Conservation (phyloP, 1,140 invertebrate species). For the Pseudobourletiella spinata region DNA sequence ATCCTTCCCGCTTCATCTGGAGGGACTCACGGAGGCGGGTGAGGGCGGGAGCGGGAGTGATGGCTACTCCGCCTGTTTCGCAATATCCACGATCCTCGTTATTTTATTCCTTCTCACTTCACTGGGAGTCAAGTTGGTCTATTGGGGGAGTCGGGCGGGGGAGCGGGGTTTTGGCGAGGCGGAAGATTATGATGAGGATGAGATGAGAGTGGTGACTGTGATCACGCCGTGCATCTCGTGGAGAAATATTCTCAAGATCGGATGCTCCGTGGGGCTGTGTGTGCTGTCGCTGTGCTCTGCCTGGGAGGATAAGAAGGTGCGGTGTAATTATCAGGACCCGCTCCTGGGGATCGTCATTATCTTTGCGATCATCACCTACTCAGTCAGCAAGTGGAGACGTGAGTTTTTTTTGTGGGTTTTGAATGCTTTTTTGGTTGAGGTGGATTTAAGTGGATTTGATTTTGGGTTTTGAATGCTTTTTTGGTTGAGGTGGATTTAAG, state of each 20-base stretch:
- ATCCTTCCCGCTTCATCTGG: conserved; percentile 24
- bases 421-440: too few relatives aligned
- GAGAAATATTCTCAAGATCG: conserved; percentile 24
- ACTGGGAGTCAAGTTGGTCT: conserved; percentile 9
- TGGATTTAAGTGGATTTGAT: not conserved
- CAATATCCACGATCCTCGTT: conserved; percentile 12
- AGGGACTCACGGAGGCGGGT: conserved; percentile 7
- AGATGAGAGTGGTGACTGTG: too few relatives aligned
- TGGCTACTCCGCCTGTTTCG: conserved; percentile 25
- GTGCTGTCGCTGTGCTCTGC: conserved; percentile 35
- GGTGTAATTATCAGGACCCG: conserved; percentile 53
- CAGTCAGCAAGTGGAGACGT: conserved; percentile 53
- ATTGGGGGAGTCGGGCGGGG: not conserved
- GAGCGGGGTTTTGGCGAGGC: not conserved
- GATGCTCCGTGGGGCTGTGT: conserved; percentile 30
- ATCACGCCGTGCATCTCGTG: conserved; percentile 23
- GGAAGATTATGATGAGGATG: not conserved
- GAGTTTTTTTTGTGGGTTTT: too few relatives aligned
- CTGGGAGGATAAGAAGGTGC: conserved; percentile 44
- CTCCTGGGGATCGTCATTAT: conserved; percentile 50
- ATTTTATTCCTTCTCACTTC: conserved; percentile 15
- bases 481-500: not conserved
- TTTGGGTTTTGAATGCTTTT: too few relatives aligned
- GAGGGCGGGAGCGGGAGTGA: conserved; percentile 14
- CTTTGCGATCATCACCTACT: conserved; percentile 51